Conservation (phyloP, 2,888 invertebrate species). For the Minunthozetes semirufus region DNA sequence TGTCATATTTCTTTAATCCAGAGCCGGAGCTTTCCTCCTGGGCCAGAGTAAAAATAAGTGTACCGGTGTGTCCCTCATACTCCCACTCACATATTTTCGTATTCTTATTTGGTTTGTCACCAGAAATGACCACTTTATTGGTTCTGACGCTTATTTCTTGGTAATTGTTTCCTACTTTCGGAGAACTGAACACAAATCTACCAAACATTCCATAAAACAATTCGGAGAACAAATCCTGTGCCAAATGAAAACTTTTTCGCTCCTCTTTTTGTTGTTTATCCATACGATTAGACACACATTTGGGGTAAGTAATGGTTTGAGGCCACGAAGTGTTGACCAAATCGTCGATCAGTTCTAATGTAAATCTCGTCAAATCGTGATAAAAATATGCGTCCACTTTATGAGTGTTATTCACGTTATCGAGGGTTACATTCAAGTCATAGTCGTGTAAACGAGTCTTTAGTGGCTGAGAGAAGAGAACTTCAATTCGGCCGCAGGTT, state of each 20-base stretch:
- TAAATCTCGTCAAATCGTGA: constrained; percentile 63
- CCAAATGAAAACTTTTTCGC: constrained; percentile 17
- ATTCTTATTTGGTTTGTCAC: not conserved
- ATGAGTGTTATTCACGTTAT: constrained; percentile 13
- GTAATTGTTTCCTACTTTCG: constrained; percentile 28
- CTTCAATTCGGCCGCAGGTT: constrained; percentile 64
- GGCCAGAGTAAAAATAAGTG: constrained; percentile 31
- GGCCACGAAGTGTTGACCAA: constrained; percentile 49
- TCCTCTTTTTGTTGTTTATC: constrained; percentile 28
- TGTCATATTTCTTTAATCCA: constrained; percentile 7
- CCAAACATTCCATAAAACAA: constrained; percentile 34
- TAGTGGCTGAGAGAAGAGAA: constrained; percentile 66
- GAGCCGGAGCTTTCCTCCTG: not conserved
- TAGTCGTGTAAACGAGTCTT: constrained; percentile 63
- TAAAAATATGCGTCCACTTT: constrained; percentile 76
- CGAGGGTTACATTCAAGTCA: constrained; percentile 50
- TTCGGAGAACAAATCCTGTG: constrained; percentile 22
- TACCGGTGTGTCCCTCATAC: constrained; percentile 31
- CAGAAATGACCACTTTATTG: constrained; percentile 20
- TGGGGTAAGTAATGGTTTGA: constrained; percentile 13
- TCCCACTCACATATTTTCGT: constrained; percentile 36
- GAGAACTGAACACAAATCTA: constrained; percentile 29
- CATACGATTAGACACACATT: constrained; percentile 29
- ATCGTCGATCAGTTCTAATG: constrained; percentile 52
- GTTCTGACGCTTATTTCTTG: constrained; percentile 37